Percentiles rank a stretch among this genome's conserved stretches.
Conservation (phyloP, 92 coral and sea anemone genomes). For the Blastomussa wellsi region DNA sequence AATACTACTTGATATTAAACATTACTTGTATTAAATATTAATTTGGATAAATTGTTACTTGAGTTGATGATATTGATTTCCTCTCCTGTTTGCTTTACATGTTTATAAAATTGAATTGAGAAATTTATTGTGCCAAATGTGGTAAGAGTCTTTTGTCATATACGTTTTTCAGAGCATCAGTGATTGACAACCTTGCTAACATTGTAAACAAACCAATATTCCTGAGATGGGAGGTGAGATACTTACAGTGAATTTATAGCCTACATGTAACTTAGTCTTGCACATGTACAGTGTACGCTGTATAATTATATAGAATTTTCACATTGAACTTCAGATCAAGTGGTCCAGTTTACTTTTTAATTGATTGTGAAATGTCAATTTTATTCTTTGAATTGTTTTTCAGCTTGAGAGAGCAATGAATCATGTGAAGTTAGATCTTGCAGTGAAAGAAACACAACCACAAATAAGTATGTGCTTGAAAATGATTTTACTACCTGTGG, state of each 20-base stretch:
- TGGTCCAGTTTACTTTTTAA: not conserved
- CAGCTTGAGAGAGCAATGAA: constrained; percentile 84
- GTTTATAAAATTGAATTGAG: too few species aligned
- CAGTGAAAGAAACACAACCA: constrained; percentile 82
- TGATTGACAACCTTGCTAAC: constrained; percentile 77
- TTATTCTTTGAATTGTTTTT: not conserved
- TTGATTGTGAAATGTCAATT: not conserved
- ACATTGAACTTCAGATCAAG: too few species aligned
- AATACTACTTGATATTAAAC: too few species aligned
- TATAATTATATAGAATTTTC: not conserved
- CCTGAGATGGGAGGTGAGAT: constrained; percentile 93
- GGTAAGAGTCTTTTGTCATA: too few species aligned
- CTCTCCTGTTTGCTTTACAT: too few species aligned
- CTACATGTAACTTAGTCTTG: not conserved
- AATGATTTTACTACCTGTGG: too few species aligned
- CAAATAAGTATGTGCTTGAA: constrained; percentile 68
- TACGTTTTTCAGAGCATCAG: constrained; percentile 46
- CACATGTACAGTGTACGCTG: too few species aligned
- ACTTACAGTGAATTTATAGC: not conserved
- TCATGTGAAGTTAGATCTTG: constrained; percentile 82
- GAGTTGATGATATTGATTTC: too few species aligned
- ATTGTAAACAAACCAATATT: constrained; percentile 65
- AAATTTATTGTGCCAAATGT: too few species aligned
- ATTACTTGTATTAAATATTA: too few species aligned
- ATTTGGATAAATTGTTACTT: too few species aligned